Evolutionary conservation across 1,140 invertebrate genomes (phyloP), one percentile per base, ranked within the genome.

Genomic region (Gonioctena quinquepunctata): DNA sequence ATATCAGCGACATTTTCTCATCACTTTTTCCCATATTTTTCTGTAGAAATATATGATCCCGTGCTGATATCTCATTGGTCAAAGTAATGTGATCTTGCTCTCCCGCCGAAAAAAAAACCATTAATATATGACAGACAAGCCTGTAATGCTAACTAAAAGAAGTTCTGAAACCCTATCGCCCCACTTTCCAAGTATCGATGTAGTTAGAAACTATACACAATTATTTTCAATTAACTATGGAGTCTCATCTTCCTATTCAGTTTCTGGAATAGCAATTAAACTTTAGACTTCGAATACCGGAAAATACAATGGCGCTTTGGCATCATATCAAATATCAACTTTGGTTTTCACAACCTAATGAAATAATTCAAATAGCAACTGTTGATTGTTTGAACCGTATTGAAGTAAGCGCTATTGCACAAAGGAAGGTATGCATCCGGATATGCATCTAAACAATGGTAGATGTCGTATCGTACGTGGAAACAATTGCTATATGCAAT

Each of bases 401-500:
- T 11, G 16, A 42, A 42, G 33, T 42, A 11, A 42, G 13, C 13
- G 33, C 8, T 42, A n/a, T 11, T 42, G 33, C 16, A 42, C 33
- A 42, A 42, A 42, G 33, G 33, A 42, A 42, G 33, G 33, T n/a
- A 42, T 42, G 33, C 33, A 42, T n/a, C 16, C 33, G 33, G 16
- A 42, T 13, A n/a, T 42, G 16, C 13, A 42, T 59, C 23, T 25
- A 59, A 59, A 59, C 56, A 59, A 59, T 26, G 11, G 56, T 26
- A 11, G n/a, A 2, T 59, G 56, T 26, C 56, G 56, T 59, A 25
- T 11, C 56, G 25, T 25, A 42, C 25, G 23, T 25, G 56, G 16
- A 59, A 59, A 59, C 23, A 59, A 59, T 59, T 19, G 56, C 26
- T 59, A 16, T 25, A 59, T 59, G 56, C 56, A 16, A 59, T 59